Evolutionary conservation across 1,140 invertebrate genomes (phyloP), one percentile per base, ranked within the genome.

Genomic region (Brachionus manjavacas): DNA sequence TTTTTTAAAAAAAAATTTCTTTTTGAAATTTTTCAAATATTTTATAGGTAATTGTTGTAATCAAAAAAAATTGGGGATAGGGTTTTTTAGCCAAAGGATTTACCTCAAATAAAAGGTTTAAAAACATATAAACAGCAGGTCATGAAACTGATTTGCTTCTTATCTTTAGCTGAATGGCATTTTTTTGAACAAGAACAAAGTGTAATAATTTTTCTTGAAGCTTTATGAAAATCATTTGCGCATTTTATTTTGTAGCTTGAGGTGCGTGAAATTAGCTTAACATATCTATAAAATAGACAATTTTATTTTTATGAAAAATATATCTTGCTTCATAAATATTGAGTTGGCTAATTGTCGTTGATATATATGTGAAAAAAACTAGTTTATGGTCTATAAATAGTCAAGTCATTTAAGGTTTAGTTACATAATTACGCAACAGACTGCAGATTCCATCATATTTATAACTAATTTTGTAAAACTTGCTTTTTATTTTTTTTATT

Each of bases 401-500:
- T 60, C 52, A 25, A 60, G 4, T 60, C n/a, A 60, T 23, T 60
- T 60, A 20, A 23, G 52, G 52, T 60, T 20, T 60, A 60, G 52
- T 60, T 60, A 60, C 52, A 60, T 60, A 60, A 60, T 60, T 60
- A 60, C 52, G 52, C 52, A 60, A 60, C 52, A 60, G 52, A 60
- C 20, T 60, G 20, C 52, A 60, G 52, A 8, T 60, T 60, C 52
- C 20, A 60, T 60, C 20, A 20, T 60, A 60, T 60, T 20, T 60
- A 60, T 23, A 60, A 20, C 52, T 60, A 60, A 35, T 4, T 3
- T 60, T 60, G n/a, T n/a, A 60, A 60, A 60, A 20, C 20, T 20
- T 60, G 52, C 20, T 60, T 20, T 25, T 60, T 60, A 60, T 72
- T 72, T 72, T 16, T n/a, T n/a, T 72, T 70, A 14, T 35, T 14